Evolutionary conservation across 2,797 vertebrate species (phyloP), one percentile per base, ranked within the genome.

Genomic region (Synaphobranchus kaupii): DNA sequence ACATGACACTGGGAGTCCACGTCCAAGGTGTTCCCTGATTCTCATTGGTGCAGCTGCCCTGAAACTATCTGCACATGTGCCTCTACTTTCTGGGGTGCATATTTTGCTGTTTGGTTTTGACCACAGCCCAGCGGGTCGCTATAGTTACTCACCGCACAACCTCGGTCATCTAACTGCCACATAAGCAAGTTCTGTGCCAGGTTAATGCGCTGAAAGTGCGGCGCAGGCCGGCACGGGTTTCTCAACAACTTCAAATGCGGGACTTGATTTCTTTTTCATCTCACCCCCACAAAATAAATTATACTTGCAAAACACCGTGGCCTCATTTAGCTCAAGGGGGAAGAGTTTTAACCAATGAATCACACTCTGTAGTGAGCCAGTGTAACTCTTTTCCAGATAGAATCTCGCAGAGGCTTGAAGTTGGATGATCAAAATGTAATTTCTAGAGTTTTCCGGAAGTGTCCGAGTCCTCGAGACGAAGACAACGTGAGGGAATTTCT

Each of bases 111-210:
- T 84, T 56, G 34, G 34, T 84, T 60, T 13, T 39, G 39, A 20
- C 52, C 13, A 84, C 50, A 84, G 83, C 28, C n/a, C 28, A 34
- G 7, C 17, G 20, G 15, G n/a, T 83, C 28, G 13, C 80, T 82
- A 52, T 82, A 52, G 4, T 56, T 28, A 83, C 56, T n/a, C 28
- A 31, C 12, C 20, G 5, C 52, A 39, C 50, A 56, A 28, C 28
- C 31, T 84, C 10, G 50, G 13, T 84, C 83, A 60, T 84, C n/a
- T 89, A 90, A 87, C 85, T 87, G 91, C 90, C 90, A 91, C 90
- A 91, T 92, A 84, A 88, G 89, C 91, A 91, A 60, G 48, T 90
- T 89, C 50, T 66, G n/a, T 89, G 90, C 90, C 91, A 89, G 89
- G 82, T 89, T 56, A 87, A 85, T 58, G 80, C 17, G 60, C 80